Evolutionary conservation across 2,797 vertebrate species (phyloP), one percentile per base, ranked within the genome.

Genomic region (Gorsachius magnificus): DNA sequence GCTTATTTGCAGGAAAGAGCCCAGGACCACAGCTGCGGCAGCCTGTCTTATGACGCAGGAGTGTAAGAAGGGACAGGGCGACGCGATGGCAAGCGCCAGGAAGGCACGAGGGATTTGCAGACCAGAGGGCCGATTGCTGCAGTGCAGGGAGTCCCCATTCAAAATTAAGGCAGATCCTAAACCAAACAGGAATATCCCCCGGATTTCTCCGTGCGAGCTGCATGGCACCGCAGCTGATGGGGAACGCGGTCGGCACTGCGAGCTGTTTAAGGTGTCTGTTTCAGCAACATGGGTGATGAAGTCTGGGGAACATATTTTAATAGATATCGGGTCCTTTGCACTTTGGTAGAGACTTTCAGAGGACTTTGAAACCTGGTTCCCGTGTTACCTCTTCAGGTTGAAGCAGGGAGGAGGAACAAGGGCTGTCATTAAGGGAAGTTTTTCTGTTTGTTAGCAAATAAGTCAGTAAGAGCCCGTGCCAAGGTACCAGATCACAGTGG

Each of bases 1-100:
- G 60, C 56, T 90, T 85, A 87, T 87, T 93, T 90, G 83, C 82
- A 93, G 86, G 57, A 41, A 69, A 31, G 88, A 68, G 92, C 22
- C 38, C 33, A 1, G 28, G 93, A 91, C 31, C 20, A 3, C 75
- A 92, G 75, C 94, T 95, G 88, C 51, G 79, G 65, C 89, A 56
- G 76, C 64, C 71, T 83, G 74, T 66, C 68, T 92, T 33, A 19
- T 84, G 90, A 46, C 66, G 57, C 87, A 48, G n/a, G 36, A 25
- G 45, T 22, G 29, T 25, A 6, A 29, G 90, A 41, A 13, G 83
- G 69, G 71, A 70, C 63, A 33, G 61, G 0, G 14, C 35, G 86
- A 78, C 79, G 60, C 3, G 48, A 51, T 8, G 46, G 93, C 50
- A 8, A 21, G 71, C 3, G 35, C 41, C 0, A 5, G n/a, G 84